A percentile compares a stretch with the other conserved stretches of the same genome.
Conservation (phyloP, 2,797 vertebrate genomes). For the Podarcis lilfordi region DNA sequence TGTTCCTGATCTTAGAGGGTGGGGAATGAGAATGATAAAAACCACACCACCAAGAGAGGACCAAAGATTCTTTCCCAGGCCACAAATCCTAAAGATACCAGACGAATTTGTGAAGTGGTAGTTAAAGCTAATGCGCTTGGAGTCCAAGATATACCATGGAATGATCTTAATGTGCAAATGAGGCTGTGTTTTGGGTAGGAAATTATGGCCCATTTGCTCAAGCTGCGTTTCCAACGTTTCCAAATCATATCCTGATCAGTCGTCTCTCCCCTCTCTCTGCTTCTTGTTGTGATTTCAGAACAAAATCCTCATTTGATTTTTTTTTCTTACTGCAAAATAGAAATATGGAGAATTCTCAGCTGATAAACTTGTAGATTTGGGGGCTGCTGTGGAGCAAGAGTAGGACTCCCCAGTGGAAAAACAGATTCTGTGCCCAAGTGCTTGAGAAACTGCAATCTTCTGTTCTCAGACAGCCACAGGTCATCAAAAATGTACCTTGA, state of each 20-base stretch:
- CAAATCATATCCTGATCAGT: conserved; percentile 29
- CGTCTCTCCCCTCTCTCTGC: neutral
- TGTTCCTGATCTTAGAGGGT: conserved; percentile 17
- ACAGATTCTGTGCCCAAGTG: conserved; percentile 69
- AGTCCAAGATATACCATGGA: conserved; percentile 53
- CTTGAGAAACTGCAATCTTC: conserved; percentile 69
- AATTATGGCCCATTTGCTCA: conserved; percentile 51
- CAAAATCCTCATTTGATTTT: conserved; percentile 58
- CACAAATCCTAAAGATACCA: conserved; percentile 60
- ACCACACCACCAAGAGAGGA: conserved; percentile 58
- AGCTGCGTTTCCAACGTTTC: conserved; percentile 40
- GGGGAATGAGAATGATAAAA: neutral
- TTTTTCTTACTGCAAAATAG: conserved; percentile 33
- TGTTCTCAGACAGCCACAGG: conserved; percentile 63
- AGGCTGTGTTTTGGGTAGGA: conserved; percentile 52
- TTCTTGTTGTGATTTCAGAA: conserved; percentile 41
- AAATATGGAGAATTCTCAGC: conserved; percentile 62
- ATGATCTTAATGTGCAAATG: conserved; percentile 32
- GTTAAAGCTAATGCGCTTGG: conserved; percentile 32
- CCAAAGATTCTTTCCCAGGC: conserved; percentile 62
- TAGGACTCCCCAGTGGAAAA: conserved; percentile 64
- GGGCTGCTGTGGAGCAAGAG: conserved; percentile 51
- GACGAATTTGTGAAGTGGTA: conserved; percentile 69
- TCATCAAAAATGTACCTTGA: conserved; percentile 40
- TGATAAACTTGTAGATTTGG: conserved; percentile 71